These are phyloP conservation scores for Tetramorium parvispinum DNA, from an alignment of 1,140 invertebrate genomes.

Conservation along the genomic window DNA sequence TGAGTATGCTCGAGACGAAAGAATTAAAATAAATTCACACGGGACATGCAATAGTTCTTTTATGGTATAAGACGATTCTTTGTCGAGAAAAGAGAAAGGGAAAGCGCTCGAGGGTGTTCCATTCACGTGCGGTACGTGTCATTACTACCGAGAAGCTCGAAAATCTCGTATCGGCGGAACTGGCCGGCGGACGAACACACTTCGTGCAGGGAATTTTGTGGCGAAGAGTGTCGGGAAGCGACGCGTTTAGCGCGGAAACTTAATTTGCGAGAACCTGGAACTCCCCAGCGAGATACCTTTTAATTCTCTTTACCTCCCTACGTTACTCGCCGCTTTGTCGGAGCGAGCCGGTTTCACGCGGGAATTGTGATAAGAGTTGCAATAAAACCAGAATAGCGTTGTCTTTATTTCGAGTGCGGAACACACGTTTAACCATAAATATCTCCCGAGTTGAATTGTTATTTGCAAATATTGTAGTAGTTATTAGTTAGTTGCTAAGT, in stretches of 20 bases:
- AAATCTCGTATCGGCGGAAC: slow-evolving; percentile 8
- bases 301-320: slow-evolving; percentile 32
- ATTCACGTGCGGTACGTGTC: slow-evolving; percentile 48
- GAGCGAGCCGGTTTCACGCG: background rate
- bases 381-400: slow-evolving; percentile 11
- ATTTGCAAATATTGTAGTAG: background rate
- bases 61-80: background rate
- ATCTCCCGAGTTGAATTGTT: background rate
- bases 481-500: background rate
- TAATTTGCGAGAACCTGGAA: slow-evolving; percentile 43
- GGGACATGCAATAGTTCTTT: background rate
- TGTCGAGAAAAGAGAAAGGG: background rate
- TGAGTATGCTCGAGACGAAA: background rate
- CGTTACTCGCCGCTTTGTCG: slow-evolving; percentile 13
- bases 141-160: slow-evolving; percentile 45
- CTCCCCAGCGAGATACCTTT: slow-evolving; percentile 23
- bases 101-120: background rate
- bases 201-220: slow-evolving; percentile 13
- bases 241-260: slow-evolving; percentile 41
- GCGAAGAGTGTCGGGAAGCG: background rate
- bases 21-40: slow-evolving; percentile 28
- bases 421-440: background rate
- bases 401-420: background rate
- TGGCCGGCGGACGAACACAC: background rate
- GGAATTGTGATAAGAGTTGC: slow-evolving; percentile 21